Percentiles rank a stretch among this genome's conserved stretches.
phyloP scores from a whole-genome alignment of 2,888 invertebrate genomes.

The Sinelater perroti region DNA sequence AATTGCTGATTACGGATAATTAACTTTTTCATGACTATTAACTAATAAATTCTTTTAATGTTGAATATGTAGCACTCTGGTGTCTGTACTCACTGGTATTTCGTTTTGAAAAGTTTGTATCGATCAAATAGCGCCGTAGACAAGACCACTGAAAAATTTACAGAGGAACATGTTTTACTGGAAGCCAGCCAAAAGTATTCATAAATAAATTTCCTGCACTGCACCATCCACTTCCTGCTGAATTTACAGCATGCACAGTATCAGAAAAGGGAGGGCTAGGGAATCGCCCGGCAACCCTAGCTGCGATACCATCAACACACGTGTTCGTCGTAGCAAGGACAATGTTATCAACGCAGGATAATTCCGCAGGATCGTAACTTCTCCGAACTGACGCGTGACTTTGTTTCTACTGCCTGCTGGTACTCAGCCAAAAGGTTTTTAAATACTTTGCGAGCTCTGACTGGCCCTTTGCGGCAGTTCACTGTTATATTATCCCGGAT shows the following conservation, averaged over 20 bases:
- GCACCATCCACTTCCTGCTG: slow-evolving; percentile 53
- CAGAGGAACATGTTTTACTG: slow-evolving; percentile 56
- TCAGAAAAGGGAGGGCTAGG: slow-evolving; percentile 24
- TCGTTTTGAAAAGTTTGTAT: too few species aligned
- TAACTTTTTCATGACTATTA: too few species aligned
- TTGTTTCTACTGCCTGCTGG: slow-evolving; percentile 35
- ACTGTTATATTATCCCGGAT: slow-evolving; percentile 16
- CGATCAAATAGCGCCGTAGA: slow-evolving; percentile 14
- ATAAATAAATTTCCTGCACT: slow-evolving; percentile 61
- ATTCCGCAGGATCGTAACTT: slow-evolving; percentile 51
- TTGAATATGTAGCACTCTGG: too few species aligned
- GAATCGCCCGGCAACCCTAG: slow-evolving; percentile 37
- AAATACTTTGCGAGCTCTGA: slow-evolving; percentile 31
- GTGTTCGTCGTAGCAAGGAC: slow-evolving; percentile 47
- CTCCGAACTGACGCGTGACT: slow-evolving; percentile 45
- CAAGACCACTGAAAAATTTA: slow-evolving; percentile 49
- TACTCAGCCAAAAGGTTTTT: slow-evolving; percentile 33
- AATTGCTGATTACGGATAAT: too few species aligned
- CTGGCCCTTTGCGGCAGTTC: slow-evolving; percentile 23
- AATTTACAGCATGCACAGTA: slow-evolving; percentile 54
- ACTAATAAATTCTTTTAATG: too few species aligned
- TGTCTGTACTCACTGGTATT: too few species aligned
- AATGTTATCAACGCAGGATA: slow-evolving; percentile 52
- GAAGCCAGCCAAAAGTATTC: slow-evolving; percentile 57
- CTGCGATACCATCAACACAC: slow-evolving; percentile 50